A percentile compares a stretch with the other conserved stretches of the same genome.
These are phyloP conservation scores for Crepidodera aurea DNA, from an alignment of 2,888 invertebrate species.

Conservation along the genomic window DNA sequence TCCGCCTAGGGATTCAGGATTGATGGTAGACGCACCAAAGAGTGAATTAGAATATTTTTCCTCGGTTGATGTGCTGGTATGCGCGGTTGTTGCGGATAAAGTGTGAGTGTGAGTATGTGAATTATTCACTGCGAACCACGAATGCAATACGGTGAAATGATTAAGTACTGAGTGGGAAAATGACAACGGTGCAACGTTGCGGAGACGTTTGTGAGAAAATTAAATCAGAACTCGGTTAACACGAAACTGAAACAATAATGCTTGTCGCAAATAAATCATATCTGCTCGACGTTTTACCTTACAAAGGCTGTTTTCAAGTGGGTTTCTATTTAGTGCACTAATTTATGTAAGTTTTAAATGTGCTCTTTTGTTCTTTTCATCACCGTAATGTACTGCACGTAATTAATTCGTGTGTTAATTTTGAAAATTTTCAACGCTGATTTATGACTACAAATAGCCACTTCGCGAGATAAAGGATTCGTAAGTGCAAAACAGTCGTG, in stretches of 20 bases:
- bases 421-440: slow-evolving; percentile 1
- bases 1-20: slow-evolving; percentile 24
- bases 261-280: slow-evolving; percentile 24
- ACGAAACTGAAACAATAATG: slow-evolving; percentile 24
- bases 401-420: slow-evolving; percentile 15
- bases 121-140: slow-evolving; percentile 20
- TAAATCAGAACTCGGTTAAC: slow-evolving; percentile 26
- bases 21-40: slow-evolving; percentile 23
- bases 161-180: slow-evolving; percentile 21
- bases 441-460: neutral
- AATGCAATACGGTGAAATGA: slow-evolving; percentile 28
- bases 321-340: slow-evolving; percentile 18
- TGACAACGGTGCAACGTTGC: slow-evolving; percentile 18
- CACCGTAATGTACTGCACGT: neutral
- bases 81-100: slow-evolving; percentile 1
- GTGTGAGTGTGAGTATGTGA: slow-evolving; percentile 19
- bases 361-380: slow-evolving; percentile 21
- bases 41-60: slow-evolving; percentile 28
- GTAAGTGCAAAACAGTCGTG: neutral
- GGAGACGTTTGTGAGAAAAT: slow-evolving; percentile 23
- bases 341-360: slow-evolving; percentile 28
- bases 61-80: slow-evolving; percentile 9
- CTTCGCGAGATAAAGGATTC: neutral
- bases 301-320: slow-evolving; percentile 15
- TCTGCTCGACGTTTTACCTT: slow-evolving; percentile 16